Conservation (phyloP, 2,888 invertebrate genomes). For the Netelia melanura region DNA sequence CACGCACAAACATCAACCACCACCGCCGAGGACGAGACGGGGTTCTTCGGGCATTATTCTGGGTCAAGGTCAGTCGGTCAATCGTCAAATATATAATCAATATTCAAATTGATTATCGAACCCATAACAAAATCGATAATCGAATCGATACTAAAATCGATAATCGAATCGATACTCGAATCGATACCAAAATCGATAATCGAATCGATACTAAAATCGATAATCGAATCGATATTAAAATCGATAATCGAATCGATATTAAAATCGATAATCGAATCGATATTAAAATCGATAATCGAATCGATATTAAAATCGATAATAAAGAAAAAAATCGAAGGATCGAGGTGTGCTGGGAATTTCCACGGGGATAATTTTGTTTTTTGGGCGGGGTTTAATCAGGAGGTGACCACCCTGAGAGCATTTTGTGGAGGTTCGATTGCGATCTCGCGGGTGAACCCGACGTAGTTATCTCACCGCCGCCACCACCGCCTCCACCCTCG, state of each 20-base stretch:
- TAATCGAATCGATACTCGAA: neutral
- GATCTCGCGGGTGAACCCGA: slow-evolving; percentile 84
- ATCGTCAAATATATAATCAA: neutral
- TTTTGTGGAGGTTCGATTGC: slow-evolving; percentile 84
- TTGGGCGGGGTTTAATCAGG: slow-evolving; percentile 71
- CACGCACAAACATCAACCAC: slow-evolving; percentile 83
- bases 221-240: neutral
- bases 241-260: neutral
- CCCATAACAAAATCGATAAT: neutral
- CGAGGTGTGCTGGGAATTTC: neutral
- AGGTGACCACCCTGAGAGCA: slow-evolving; percentile 84
- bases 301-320: neutral
- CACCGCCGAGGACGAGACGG: slow-evolving; percentile 82
- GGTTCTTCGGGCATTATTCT: slow-evolving; percentile 83
- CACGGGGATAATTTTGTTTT: slow-evolving; percentile 19
- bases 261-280: too few species aligned
- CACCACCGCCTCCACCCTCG: slow-evolving; percentile 81
- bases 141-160: neutral
- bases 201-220: neutral
- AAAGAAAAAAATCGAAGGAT: neutral
- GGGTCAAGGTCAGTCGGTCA: slow-evolving; percentile 81
- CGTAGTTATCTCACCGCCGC: slow-evolving; percentile 81
- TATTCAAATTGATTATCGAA: neutral
- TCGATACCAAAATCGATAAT: neutral
- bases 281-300: neutral